A percentile compares a stretch with the other conserved stretches of the same genome.
Evolutionary conservation across 2,888 invertebrate genomes (phyloP).

Genomic region (Corbicula japonica): DNA sequence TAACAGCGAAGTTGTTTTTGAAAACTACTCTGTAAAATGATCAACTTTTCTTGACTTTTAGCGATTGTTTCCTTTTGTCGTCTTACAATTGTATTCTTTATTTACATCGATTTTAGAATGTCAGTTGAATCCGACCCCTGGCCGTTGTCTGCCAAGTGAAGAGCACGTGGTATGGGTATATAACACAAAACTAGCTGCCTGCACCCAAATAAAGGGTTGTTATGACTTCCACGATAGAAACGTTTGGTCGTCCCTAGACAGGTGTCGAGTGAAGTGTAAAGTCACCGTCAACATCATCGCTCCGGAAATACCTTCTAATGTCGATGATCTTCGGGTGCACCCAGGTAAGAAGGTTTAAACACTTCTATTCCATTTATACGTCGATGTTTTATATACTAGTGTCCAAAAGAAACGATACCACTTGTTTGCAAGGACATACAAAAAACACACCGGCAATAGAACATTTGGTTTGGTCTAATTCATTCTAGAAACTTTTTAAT

Average conservation of each 20-base stretch:
- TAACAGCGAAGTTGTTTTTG: too few relatives aligned
- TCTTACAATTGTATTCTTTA: too few relatives aligned
- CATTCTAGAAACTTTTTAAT: too few relatives aligned
- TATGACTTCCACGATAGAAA: constrained; percentile 61
- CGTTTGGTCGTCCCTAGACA: constrained; percentile 44
- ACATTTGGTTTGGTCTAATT: too few relatives aligned
- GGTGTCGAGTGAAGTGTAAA: constrained; percentile 34
- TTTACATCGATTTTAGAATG: constrained; percentile 36
- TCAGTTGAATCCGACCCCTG: constrained; percentile 59
- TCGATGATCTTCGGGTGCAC: constrained; percentile 24
- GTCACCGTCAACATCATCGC: constrained; percentile 28
- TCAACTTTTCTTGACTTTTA: too few relatives aligned
- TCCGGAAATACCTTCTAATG: constrained; percentile 18
- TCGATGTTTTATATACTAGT: too few relatives aligned
- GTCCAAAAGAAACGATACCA: too few relatives aligned
- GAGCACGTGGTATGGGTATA: constrained; percentile 47
- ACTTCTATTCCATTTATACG: too few relatives aligned
- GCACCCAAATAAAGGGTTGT: constrained; percentile 48
- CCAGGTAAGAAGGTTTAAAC: constrained; percentile 17
- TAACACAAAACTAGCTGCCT: constrained; percentile 53
- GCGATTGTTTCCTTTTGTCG: too few relatives aligned
- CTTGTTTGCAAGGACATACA: too few relatives aligned
- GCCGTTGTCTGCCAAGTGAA: constrained; percentile 55
- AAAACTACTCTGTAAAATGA: too few relatives aligned
- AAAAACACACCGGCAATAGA: too few relatives aligned